These are phyloP conservation scores for Leptinotarsa undecemlineata DNA, from an alignment of 1,140 invertebrate genomes.

Conservation along the genomic window DNA sequence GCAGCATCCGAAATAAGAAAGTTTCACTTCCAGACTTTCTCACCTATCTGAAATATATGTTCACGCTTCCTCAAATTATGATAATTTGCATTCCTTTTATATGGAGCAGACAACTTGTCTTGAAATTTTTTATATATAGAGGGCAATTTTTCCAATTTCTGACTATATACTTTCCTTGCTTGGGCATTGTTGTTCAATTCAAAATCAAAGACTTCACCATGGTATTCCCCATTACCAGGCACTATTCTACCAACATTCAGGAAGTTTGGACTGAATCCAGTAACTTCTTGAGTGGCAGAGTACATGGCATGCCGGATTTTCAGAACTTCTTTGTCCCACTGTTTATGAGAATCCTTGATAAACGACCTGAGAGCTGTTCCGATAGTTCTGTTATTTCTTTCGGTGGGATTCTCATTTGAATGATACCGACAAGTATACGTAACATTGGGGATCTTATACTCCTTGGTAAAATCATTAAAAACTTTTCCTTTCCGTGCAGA, in stretches of 20 bases:
- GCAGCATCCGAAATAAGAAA: neutral
- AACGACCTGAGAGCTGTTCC: slow-evolving; percentile 24
- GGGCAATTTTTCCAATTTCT: neutral
- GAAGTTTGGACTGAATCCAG: slow-evolving; percentile 10
- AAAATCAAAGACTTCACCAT: too few species aligned
- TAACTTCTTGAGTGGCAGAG: slow-evolving; percentile 23
- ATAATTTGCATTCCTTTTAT: neutral
- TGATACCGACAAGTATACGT: neutral
- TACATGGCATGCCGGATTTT: slow-evolving; percentile 29
- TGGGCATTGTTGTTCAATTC: too few species aligned
- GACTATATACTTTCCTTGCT: too few species aligned
- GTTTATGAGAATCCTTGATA: too few species aligned
- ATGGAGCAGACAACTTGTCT: neutral
- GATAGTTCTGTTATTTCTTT: slow-evolving; percentile 23
- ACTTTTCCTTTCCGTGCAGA: neutral
- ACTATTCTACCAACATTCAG: slow-evolving; percentile 13
- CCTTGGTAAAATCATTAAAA: neutral
- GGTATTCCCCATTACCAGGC: neutral
- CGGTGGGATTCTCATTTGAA: neutral
- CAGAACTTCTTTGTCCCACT: slow-evolving; percentile 35
- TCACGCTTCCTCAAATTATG: too few species aligned
- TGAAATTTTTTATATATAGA: neutral
- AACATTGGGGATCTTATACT: neutral
- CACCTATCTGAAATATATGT: neutral
- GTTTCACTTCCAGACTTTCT: neutral